Evolutionary conservation across 1,140 invertebrate species (phyloP), one percentile per base, ranked within the genome.

Genomic region (Propsilocerus akamusi): DNA sequence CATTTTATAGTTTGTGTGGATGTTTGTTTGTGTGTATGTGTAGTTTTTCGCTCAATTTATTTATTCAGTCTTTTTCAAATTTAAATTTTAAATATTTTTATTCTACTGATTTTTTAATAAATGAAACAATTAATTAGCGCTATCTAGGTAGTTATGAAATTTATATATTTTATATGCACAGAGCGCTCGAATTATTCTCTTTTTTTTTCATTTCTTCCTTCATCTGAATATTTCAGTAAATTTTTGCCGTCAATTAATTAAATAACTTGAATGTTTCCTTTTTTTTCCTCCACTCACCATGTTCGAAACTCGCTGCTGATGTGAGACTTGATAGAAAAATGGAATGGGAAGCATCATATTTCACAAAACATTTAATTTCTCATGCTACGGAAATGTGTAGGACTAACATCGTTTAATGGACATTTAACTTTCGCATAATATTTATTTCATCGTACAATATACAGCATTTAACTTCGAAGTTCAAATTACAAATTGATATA

Each of bases 61-160:
- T 37, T 37, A 41, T 41, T 41, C 34, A 41, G 34, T 41, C 34
- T 41, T 37, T 41, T 41, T 41, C 34, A 41, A 41, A 41, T 41
- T 41, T 41, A 41, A 41, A 41, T 20, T 41, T 41, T 41, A 41
- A 41, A 41, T 41, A 17, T 41, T 41, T 17, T 41, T 41, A 20
- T 11, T 37, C 6, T 37, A 6, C 20, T 37, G 6, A 20, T 41
- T 3, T 17, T 41, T 41, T 41, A n/a, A n/a, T n/a, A n/a, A n/a
- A n/a, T n/a, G n/a, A n/a, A n/a, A n/a, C n/a, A n/a, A n/a, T n/a
- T n/a, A n/a, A n/a, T n/a, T n/a, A n/a, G n/a, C 34, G 22, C 34
- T 41, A 41, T 20, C 34, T 41, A 41, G 22, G 14, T 41, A 41
- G 34, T 20, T 41, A 41, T 41, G 34, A 41, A 41, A 14, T 41